Percentiles rank a stretch among this genome's conserved stretches.
Conservation (phyloP, 2,113 vertebrate genomes). For the Xiphophorus hellerii region DNA sequence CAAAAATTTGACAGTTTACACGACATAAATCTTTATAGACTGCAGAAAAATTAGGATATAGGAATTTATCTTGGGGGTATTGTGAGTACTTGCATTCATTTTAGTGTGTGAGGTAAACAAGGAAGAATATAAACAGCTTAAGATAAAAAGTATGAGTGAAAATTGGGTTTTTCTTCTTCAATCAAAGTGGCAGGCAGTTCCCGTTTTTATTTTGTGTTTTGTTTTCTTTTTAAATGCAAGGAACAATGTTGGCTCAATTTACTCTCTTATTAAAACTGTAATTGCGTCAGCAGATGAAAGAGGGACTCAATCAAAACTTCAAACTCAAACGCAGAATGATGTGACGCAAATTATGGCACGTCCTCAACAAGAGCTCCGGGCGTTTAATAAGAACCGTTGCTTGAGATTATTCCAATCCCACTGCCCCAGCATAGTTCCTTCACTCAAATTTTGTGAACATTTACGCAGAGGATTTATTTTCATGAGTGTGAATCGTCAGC, state of each 20-base stretch:
- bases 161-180: constrained; percentile 51
- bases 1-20: constrained; percentile 26
- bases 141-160: constrained; percentile 14
- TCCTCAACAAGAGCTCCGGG: constrained; percentile 10
- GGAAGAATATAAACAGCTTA: constrained; percentile 50
- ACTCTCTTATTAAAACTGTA: constrained; percentile 61
- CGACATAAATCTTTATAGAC: constrained; percentile 38
- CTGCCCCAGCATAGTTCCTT: constrained; percentile 5
- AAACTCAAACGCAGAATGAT: constrained; percentile 57
- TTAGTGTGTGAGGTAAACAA: constrained; percentile 33
- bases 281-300: constrained; percentile 52
- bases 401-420: constrained; percentile 29
- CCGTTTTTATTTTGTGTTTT: constrained; percentile 17
- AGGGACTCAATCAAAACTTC: constrained; percentile 60
- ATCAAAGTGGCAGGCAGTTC: constrained; percentile 37
- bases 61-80: constrained; percentile 35
- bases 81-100: constrained; percentile 45
- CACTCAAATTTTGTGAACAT: constrained; percentile 4
- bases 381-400: constrained; percentile 1
- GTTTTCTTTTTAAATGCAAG: constrained; percentile 16
- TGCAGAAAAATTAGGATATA: constrained; percentile 18
- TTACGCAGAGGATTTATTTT: constrained; percentile 16
- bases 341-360: constrained; percentile 38
- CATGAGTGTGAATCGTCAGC: background rate
- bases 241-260: constrained; percentile 64